Evolutionary conservation across 2,888 invertebrate genomes (phyloP), one percentile per base, ranked within the genome.

Genomic region (Volucella zonaria): DNA sequence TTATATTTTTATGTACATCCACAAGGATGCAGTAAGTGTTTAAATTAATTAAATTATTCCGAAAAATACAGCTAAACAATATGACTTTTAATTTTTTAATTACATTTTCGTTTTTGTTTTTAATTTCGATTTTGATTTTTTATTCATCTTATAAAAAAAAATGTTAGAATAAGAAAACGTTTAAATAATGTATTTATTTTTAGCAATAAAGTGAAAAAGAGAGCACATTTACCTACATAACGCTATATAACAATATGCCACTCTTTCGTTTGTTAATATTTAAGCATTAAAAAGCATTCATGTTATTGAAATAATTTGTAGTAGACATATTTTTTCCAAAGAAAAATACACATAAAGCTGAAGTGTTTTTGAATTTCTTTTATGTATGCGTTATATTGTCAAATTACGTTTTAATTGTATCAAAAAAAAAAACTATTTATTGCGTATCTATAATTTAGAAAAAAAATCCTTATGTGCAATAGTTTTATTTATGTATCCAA

Each of bases 101-200:
- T 71, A 18, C 38, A 40, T 8, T 18, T 51, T 52, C 31, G n/a
- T 51, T 64, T 64, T 66, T 10, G 12, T 52, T 54, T 61, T 49
- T 15, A 10, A 49, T 70, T 47, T 80, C 8, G 66, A 58, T 75
- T 49, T 54, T 58, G 15, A 18, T 82, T 77, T 74, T 73, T 68
- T 47, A n/a, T 38, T 79, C 62, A 43, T 64, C 49, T 51, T 66
- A 18, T 23, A 49, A 75, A 76, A 61, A 49, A 31, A 58, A 51
- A 77, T 18, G 58, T 47, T 67, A 74, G 52, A 43, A 51, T 43
- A 82, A 80, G 76, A 81, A 70, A 80, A 82, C 68, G 73, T 75
- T 86, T 82, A 76, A 82, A 79, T 86, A 87, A 86, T 80, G 81
- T 86, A 70, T 82, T 77, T 77, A 67, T 58, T 77, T 78, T 67